Conservation (phyloP, 2,888 invertebrate species). For the Sepioteuthis lessoniana region DNA sequence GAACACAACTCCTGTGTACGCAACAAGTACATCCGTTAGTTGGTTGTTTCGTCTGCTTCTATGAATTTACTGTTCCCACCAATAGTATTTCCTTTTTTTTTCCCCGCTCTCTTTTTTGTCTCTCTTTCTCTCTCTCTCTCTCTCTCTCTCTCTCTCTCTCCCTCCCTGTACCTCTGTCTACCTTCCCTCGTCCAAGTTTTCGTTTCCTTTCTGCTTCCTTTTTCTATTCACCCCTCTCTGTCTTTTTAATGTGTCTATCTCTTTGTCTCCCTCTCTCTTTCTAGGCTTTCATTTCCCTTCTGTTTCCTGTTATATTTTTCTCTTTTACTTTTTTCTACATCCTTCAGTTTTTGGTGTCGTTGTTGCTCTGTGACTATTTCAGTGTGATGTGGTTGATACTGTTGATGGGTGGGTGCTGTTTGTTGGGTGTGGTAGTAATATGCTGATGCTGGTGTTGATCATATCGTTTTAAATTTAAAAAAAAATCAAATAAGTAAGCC, state of each 20-base stretch:
- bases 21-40: conserved; percentile 20
- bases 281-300: not conserved
- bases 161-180: no score
- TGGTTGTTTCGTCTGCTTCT: not conserved
- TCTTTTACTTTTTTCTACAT: not conserved
- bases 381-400: not conserved
- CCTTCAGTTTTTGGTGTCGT: not conserved
- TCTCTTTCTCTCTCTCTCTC: not conserved
- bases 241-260: no score
- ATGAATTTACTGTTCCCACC: not conserved
- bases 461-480: not conserved
- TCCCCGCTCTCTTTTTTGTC: not conserved
- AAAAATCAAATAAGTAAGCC: no score
- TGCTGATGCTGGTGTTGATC: not conserved
- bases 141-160: no score
- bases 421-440: not conserved
- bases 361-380: no score
- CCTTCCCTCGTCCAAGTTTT: no score
- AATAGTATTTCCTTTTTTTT: not conserved
- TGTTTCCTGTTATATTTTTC: not conserved
- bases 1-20: not conserved
- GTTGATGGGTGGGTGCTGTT: not conserved
- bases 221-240: no score
- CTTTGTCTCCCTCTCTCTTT: no score
- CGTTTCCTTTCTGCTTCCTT: no score